Evolutionary conservation across 2,113 vertebrate genomes (phyloP).

Genomic region (Heloderma charlesbogerti): DNA sequence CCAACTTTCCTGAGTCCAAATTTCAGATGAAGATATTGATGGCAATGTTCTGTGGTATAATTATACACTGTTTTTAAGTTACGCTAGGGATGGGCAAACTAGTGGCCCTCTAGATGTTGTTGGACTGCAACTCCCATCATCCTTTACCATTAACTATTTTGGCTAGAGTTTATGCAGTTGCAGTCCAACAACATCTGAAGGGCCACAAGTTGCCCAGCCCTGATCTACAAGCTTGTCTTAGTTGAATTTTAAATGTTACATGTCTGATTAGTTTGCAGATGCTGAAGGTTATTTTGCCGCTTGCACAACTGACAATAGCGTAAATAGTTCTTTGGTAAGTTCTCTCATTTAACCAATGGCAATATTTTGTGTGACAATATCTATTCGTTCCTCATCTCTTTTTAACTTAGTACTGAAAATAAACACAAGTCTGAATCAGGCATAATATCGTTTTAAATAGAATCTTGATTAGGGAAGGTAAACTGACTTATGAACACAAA

Average conservation of each 20-base stretch:
- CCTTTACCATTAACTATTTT: no score
- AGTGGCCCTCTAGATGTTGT: no score
- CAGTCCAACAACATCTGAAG: no score
- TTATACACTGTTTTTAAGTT: background rate
- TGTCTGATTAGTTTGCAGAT: slow-evolving; percentile 88
- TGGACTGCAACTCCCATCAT: no score
- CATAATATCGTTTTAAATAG: slow-evolving; percentile 6
- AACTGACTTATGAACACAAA: background rate
- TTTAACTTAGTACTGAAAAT: background rate
- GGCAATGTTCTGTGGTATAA: background rate
- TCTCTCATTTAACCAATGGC: slow-evolving; percentile 5
- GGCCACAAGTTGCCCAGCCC: no score
- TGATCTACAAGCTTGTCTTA: background rate
- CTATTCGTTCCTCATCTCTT: background rate
- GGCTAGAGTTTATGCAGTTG: no score
- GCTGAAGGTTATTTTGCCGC: slow-evolving; percentile 90
- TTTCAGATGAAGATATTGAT: background rate
- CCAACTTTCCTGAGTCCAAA: background rate
- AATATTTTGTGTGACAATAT: background rate
- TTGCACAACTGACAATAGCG: slow-evolving; percentile 84
- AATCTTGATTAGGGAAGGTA: slow-evolving; percentile 27
- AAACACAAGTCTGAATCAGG: background rate
- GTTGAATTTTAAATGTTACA: slow-evolving; percentile 33
- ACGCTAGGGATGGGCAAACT: no score
- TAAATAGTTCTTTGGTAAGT: slow-evolving; percentile 91